These are phyloP conservation scores for Chaetura pelagica DNA, from an alignment of 2,113 vertebrate species.

Conservation along the genomic window DNA sequence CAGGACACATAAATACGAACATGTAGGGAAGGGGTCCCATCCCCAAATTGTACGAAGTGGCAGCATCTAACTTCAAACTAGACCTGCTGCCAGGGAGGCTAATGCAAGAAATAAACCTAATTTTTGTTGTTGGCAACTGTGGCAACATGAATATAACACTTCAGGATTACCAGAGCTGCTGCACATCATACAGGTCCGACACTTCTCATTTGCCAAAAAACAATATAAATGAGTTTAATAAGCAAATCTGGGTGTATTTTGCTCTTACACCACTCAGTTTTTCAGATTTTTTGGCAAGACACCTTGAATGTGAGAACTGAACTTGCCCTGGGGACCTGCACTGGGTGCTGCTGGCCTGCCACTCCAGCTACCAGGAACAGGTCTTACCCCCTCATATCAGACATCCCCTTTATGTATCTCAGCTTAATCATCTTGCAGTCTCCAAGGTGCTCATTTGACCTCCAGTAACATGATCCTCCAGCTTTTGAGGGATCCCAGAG, in stretches of 20 bases:
- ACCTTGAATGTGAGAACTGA: rapidly evolving
- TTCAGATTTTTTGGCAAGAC: neutral
- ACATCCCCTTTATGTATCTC: neutral
- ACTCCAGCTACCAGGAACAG: neutral
- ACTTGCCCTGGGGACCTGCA: neutral
- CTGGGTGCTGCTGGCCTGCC: rapidly evolving
- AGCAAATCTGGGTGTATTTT: neutral
- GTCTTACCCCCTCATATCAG: neutral
- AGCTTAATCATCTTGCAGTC: rapidly evolving
- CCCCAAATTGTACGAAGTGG: neutral
- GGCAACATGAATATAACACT: neutral
- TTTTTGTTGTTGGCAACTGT: neutral
- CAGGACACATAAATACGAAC: neutral
- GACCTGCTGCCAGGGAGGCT: neutral
- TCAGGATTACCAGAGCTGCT: neutral
- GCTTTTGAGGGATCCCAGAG: neutral
- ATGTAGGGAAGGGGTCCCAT: neutral
- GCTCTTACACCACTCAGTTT: neutral
- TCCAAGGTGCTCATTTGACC: neutral
- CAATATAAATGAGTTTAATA: neutral
- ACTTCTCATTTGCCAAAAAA: neutral
- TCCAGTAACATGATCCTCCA: too few species aligned
- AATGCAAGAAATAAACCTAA: neutral
- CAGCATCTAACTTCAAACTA: neutral
- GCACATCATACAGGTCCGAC: neutral